Evolutionary conservation across 2,797 vertebrate species (phyloP).

Genomic region (Mormyrus hasselquistii): DNA sequence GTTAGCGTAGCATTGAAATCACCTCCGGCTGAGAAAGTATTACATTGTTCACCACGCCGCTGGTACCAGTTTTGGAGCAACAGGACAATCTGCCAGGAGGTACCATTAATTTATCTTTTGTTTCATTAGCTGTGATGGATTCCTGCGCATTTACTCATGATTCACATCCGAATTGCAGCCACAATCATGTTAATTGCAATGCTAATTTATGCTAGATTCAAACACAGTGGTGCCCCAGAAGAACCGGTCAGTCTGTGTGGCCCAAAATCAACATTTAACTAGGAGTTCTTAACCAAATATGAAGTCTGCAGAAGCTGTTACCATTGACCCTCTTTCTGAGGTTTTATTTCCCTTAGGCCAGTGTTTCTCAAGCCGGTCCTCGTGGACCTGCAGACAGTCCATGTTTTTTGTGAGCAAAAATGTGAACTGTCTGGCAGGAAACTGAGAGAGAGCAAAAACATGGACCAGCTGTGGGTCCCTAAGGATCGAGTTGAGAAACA

Average conservation of each 20-base stretch:
- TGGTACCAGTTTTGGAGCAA: neutral
- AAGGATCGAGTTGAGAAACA: neutral
- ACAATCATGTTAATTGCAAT: neutral
- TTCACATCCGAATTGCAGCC: neutral
- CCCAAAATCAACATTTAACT: neutral
- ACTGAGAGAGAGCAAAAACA: neutral
- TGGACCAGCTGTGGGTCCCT: neutral
- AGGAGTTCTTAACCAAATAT: neutral
- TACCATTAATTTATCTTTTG: neutral
- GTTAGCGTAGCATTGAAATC: neutral
- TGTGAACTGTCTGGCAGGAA: neutral
- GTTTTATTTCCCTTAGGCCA: neutral
- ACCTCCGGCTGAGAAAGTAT: no score
- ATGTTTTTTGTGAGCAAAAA: neutral
- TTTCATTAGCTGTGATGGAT: neutral
- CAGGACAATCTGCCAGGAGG: neutral
- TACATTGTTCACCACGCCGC: neutral
- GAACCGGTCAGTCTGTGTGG: neutral
- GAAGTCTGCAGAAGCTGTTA: neutral
- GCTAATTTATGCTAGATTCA: neutral
- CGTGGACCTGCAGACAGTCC: neutral
- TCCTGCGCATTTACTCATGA: neutral
- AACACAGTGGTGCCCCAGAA: neutral
- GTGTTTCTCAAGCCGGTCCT: neutral
- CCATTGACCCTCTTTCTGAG: neutral